Evolutionary conservation across 2,113 vertebrate species (phyloP).

Genomic region (Marmota monax): DNA sequence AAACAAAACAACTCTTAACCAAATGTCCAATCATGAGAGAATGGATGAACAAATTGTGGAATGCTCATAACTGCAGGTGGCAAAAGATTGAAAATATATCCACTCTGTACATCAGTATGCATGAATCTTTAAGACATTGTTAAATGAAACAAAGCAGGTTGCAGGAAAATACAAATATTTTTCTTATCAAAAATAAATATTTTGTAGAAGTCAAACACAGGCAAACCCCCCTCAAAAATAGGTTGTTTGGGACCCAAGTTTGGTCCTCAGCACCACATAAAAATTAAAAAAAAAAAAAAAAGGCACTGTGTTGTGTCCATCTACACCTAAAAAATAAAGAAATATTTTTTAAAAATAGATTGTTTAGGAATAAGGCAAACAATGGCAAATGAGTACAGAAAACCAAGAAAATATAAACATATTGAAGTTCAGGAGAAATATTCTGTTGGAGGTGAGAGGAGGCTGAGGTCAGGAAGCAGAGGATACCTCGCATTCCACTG

Average conservation of each 20-base stretch:
- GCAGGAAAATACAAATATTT: background rate
- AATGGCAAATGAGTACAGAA: background rate
- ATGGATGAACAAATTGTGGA: too few relatives aligned
- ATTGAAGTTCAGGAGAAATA: background rate
- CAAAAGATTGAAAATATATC: background rate
- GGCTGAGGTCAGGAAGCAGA: background rate
- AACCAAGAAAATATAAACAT: background rate
- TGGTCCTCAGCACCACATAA: too few relatives aligned
- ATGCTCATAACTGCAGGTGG: background rate
- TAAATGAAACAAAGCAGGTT: background rate
- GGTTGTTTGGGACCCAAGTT: background rate
- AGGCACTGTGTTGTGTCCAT: too few relatives aligned
- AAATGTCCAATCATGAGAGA: background rate
- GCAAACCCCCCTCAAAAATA: background rate
- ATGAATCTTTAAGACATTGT: background rate
- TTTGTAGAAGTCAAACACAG: background rate
- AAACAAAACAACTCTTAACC: background rate
- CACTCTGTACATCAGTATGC: too few relatives aligned
- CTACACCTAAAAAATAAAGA: too few relatives aligned
- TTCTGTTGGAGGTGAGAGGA: background rate
- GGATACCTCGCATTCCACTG: fast-evolving
- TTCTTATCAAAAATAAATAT: too few relatives aligned
- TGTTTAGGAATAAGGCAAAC: background rate
- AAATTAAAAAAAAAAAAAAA: too few relatives aligned
- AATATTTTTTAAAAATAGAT: background rate